Evolutionary conservation across 2,888 invertebrate genomes (phyloP), one percentile per base, ranked within the genome.

Genomic region (Drosophila suboccidentalis): DNA sequence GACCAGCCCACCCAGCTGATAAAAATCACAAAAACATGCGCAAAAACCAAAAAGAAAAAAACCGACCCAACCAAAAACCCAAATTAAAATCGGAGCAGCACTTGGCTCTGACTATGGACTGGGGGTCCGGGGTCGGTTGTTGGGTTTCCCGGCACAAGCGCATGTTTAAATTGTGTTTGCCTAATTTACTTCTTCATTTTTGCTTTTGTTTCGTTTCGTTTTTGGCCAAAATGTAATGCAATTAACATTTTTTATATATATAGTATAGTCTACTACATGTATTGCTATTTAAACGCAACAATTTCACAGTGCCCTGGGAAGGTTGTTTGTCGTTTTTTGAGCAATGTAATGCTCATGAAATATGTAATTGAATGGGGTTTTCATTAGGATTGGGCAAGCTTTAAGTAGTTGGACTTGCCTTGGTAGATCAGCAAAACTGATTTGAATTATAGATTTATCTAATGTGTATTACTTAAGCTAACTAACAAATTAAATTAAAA

Each of bases 21-120:
- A 89, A 87, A 82, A 85, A 85, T 85, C 90, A 87, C 26, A 83
- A 89, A 90, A 58, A 87, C 90, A 90, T 87, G 85, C 89, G 89
- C 90, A 87, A 85, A 84, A 88, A 64, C 43, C 53, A 17, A 64
- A 61, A 80, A 70, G 59, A 29, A 62, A 63, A 54, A 58, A 62
- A 46, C 59, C 34, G 58, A 63, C 34, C 38, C 60, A 54, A 59
- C 50, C 54, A 67, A 80, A 87, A 89, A 84, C 67, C 82, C 75
- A 89, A 86, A 90, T 85, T 90, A 87, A 85, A 85, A 89, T 83
- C 89, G 61, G 89, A 87, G 87, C 89, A 85, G 65, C 65, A 72
- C 59, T 86, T 75, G 71, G 67, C 86, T 53, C 39, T 29, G 50
- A 49, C 55, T 59, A 17, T 22, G 36, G 8, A 44, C 38, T 22